A percentile compares a stretch with the other conserved stretches of the same genome.
phyloP scores from a whole-genome alignment of 37 sponge, comb jelly and placozoan genomes.

The Petrosia ficiformis region DNA sequence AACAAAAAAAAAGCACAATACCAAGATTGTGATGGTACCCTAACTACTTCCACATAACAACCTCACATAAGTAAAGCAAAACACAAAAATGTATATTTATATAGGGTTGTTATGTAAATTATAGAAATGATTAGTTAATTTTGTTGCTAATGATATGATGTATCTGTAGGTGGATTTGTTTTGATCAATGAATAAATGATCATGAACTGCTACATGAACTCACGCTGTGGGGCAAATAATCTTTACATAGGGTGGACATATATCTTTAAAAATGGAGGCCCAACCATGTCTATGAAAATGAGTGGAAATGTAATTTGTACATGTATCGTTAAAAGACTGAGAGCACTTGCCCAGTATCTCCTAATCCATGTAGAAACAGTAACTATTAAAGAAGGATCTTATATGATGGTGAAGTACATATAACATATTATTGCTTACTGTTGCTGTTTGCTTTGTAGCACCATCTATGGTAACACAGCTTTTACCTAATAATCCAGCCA shows the following conservation, averaged over 20 bases:
- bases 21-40: no score
- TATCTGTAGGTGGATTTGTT: background rate
- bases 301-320: background rate
- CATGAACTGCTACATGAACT: constrained; percentile 10
- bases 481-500: background rate
- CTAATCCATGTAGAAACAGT: constrained; percentile 74
- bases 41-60: no score
- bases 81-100: no score
- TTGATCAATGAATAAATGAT: background rate
- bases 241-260: constrained; percentile 41
- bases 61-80: no score
- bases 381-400: constrained; percentile 20
- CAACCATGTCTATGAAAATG: constrained; percentile 62
- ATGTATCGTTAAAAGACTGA: background rate
- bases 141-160: no score
- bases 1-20: no score
- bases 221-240: constrained; percentile 83
- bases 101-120: no score
- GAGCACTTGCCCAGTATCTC: constrained; percentile 68
- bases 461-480: constrained; percentile 8
- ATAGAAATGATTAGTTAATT: no score
- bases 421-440: constrained; percentile 19
- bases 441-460: constrained; percentile 54
- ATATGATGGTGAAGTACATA: background rate
- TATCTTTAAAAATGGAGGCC: constrained; percentile 28